phyloP scores from a whole-genome alignment of 2,797 vertebrate species.

The Rhadinocentrus ornatus region DNA sequence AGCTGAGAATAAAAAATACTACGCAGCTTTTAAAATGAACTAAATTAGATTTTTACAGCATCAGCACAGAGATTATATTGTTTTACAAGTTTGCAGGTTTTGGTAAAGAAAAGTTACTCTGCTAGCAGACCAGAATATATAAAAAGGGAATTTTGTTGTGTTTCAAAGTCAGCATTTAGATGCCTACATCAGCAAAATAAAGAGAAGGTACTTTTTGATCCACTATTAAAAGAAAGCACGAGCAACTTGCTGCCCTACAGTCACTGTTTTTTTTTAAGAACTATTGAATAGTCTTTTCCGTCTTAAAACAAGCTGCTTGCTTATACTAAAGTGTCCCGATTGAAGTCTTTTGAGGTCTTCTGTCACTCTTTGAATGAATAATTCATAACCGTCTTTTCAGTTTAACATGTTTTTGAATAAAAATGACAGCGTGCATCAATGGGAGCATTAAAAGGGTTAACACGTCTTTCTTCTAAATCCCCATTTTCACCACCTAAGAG shows the following conservation, averaged over 20 bases:
- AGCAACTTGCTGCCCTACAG: neutral
- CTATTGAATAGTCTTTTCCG: neutral
- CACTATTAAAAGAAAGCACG: neutral
- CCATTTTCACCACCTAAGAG: no score
- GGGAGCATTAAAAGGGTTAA: no score
- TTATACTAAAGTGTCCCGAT: neutral
- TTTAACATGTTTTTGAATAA: no score
- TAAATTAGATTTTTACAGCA: no score
- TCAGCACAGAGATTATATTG: no score
- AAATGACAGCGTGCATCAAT: no score
- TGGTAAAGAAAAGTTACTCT: neutral
- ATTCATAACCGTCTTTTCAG: neutral
- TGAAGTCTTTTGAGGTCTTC: neutral
- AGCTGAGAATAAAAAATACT: no score
- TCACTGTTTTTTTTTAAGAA: neutral
- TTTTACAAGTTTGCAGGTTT: neutral
- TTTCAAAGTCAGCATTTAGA: neutral
- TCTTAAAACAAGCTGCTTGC: neutral
- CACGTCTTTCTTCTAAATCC: no score
- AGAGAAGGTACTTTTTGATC: neutral
- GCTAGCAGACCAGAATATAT: neutral
- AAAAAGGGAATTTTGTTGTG: neutral
- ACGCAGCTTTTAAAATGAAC: no score
- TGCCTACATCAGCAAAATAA: neutral
- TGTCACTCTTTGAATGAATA: neutral